Evolutionary conservation across 2,888 invertebrate species (phyloP), one percentile per base, ranked within the genome.

Genomic region (Pedicia rivosa): DNA sequence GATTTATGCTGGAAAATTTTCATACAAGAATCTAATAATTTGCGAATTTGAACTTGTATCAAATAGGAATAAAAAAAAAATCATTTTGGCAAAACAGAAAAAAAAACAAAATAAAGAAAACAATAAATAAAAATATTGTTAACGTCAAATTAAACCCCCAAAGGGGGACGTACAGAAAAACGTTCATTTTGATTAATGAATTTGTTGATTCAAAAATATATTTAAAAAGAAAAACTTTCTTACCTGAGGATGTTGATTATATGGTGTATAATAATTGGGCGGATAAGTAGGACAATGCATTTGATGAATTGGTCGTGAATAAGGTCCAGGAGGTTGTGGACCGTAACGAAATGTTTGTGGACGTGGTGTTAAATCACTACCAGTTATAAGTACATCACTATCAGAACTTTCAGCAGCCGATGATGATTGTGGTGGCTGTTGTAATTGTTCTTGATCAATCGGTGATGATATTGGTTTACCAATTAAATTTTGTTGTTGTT

Each of bases 241-340:
- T n/a, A 24, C 37, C 28, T 34, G 42, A 29, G 41, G 40, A 35
- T 38, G 39, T 16, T 40, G 40, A 32, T 26, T 16, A 20, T 59
- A 60, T 42, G 60, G 56, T 42, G 59, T 43, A 41, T 59, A 59
- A 44, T 60, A 58, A 47, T 54, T 56, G 46, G 57, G 57, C 48
- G 53, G 62, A 55, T 55, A 62, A 44, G 59, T 56, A 38, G 59
- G 53, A 40, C 59, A 62, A 49, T 62, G 62, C 59, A 62, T 59
- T 46, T 58, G 62, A 49, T 58, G 52, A 51, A 61, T 57, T 28
- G 41, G 36, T 47, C 57, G 46, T 43, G 57, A 41, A 52, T 59
- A 51, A 52, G 56, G 49, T 22, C 32, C 39, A 16, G 36, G 26
- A 42, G 46, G 15, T 46, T 42, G 25, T 44, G 46, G 13, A 46